A percentile compares a stretch with the other conserved stretches of the same genome.
Evolutionary conservation across 2,113 vertebrate species (phyloP).

Genomic region (Steatornis caripensis): DNA sequence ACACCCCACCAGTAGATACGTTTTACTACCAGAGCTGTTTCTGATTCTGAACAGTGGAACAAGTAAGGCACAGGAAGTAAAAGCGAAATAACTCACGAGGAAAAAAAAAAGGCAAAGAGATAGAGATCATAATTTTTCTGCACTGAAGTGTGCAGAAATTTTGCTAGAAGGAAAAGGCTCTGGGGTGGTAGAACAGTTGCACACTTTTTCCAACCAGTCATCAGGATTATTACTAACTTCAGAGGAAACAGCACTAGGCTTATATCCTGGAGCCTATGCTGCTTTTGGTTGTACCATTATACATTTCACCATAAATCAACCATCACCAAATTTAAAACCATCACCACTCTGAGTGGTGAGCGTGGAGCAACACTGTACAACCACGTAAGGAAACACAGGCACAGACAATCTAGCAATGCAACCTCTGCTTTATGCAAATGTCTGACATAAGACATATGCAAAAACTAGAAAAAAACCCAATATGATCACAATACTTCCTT

Average conservation of each 20-base stretch:
- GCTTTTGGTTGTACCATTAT: not conserved
- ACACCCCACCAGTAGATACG: not conserved
- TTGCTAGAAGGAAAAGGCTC: not conserved
- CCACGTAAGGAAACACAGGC: not conserved
- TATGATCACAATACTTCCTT: not conserved
- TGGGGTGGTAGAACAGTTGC: not conserved
- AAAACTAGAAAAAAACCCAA: not conserved
- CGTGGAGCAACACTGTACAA: not conserved
- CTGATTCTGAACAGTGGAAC: not conserved
- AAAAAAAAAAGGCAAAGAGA: not conserved
- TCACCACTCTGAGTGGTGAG: not conserved
- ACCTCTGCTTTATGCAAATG: not conserved
- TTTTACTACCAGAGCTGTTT: slow-evolving; percentile 1
- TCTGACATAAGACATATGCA: not conserved
- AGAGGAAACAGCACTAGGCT: not conserved
- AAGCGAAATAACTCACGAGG: not conserved
- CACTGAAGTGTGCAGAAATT: not conserved
- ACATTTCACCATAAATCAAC: not conserved
- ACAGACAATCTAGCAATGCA: not conserved
- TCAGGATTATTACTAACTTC: not conserved
- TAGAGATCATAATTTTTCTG: not conserved
- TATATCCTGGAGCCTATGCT: not conserved
- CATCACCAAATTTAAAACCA: not conserved
- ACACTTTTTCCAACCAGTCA: not conserved
- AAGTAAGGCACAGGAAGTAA: not conserved